Evolutionary conservation across 1,140 invertebrate species (phyloP), one percentile per base, ranked within the genome.

Genomic region (Parapsyche elsis): DNA sequence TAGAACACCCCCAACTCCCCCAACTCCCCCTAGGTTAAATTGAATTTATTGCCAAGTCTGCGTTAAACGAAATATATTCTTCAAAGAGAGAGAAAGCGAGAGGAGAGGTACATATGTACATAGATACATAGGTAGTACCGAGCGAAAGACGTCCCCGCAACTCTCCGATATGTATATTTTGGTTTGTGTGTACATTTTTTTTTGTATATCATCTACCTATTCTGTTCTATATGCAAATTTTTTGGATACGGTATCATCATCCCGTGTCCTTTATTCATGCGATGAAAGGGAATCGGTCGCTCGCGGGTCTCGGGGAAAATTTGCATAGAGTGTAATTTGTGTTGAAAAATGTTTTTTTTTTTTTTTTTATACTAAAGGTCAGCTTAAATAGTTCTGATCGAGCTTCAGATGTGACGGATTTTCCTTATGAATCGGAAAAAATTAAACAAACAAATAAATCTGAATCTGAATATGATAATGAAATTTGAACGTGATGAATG

Each of bases 1-100:
- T 67, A 14, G 10, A 14, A 12, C 49, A 53, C 16, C 49, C 49
- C 2, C 49, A 1, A 53, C 49, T 10, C 49, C 10, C 49, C 4
- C 49, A 5, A 2, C 10, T 16, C 12, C 49, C 49, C 12, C 49
- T 16, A 16, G 44, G 73, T 46, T 76, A 81, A 81, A 81, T 81
- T 81, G 77, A 81, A 81, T 81, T 81, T 81, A 81, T 81, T 79
- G 81, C 81, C 76, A 73, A 78, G 75, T 81, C 71, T 75, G 59
- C 76, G 23, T 71, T 79, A 75, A 81, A 77, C 57, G 76, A 71
- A 71, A 74, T 71, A 75, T 59, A 79, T 80, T 77, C 64, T 67
- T 67, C 61, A 23, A 5, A 16, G 19, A 16, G 57, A n/a, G n/a
- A n/a, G n/a, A n/a, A n/a, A n/a, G n/a, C n/a, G 30, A 38, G 30